Evolutionary conservation across 2,888 invertebrate genomes (phyloP).

Genomic region (Hypselothyrea guttata): DNA sequence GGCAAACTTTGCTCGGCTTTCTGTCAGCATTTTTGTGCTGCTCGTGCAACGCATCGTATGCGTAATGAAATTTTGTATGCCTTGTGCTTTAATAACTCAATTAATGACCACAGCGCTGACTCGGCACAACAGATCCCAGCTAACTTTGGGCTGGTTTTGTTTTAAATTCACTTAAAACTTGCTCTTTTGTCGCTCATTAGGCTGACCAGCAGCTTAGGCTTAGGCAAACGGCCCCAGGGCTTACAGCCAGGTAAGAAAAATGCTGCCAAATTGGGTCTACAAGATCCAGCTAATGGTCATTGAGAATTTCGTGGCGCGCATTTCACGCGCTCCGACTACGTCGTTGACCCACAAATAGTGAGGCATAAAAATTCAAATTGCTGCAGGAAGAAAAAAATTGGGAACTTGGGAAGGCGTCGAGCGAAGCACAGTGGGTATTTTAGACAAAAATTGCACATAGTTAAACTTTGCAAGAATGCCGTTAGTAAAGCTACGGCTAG

Average conservation of each 20-base stretch:
- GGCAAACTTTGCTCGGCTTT: conserved; percentile 45
- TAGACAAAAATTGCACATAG: too few relatives aligned
- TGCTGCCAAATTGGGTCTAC: conserved; percentile 45
- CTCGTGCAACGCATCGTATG: conserved; percentile 58
- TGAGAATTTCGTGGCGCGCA: conserved; percentile 42
- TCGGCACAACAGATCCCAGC: not conserved
- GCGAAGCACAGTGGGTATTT: too few relatives aligned
- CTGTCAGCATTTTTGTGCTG: conserved; percentile 23
- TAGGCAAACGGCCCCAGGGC: conserved; percentile 26
- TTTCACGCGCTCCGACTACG: conserved; percentile 21
- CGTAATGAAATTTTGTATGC: conserved; percentile 60
- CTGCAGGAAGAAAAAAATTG: conserved; percentile 1
- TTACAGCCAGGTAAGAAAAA: conserved; percentile 18
- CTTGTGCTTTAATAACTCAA: conserved; percentile 59
- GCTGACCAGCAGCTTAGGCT: conserved; percentile 34
- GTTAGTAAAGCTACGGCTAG: too few relatives aligned
- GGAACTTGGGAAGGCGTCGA: too few relatives aligned
- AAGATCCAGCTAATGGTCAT: conserved; percentile 55
- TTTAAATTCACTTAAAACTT: conserved; percentile 62
- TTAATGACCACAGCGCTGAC: conserved; percentile 42
- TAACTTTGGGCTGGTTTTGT: conserved; percentile 34
- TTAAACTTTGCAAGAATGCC: too few relatives aligned
- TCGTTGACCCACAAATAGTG: conserved; percentile 50
- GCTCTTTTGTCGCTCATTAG: conserved; percentile 40
- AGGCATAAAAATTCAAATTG: conserved; percentile 38